Evolutionary conservation across 1,140 invertebrate species (phyloP), one percentile per base, ranked within the genome.

Genomic region (Zaprionus gabonicus): DNA sequence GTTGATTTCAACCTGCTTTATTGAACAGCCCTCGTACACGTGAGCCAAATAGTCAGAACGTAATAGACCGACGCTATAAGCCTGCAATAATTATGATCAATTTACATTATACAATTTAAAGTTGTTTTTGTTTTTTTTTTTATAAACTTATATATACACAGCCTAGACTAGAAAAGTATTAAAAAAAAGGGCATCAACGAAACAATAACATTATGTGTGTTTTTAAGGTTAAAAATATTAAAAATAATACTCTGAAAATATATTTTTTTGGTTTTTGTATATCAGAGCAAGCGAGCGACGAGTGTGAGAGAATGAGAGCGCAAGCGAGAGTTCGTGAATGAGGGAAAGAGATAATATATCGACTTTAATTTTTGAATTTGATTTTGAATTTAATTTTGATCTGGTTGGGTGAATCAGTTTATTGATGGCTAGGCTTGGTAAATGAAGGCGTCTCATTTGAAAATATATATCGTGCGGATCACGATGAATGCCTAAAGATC

Each of bases 1-100:
- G 93, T 96, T 96, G 93, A 96, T 95, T 93, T 96, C 96, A 93
- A 96, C 95, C 94, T 96, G 96, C 93, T 96, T 95, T 88, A 96
- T 95, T 81, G 93, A 92, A 93, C 95, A 94, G 74, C 86, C 88
- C 75, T 94, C 93, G 64, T 92, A 92, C 65, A 92, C 88, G 86
- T 96, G 94, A 93, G 95, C 94, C 94, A 97, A 95, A 93, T 97
- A 96, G 94, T 97, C 96, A 63, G 96, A 96, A 82, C 96, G 94
- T 80, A 96, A 94, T 78, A 96, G 93, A 74, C 96, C 96, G 82
- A 96, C 93, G 92, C 92, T 93, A 80, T 93, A 78, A 75, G 86
- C 90, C 92, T 93, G 92, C 75, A 93, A 93, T 85, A 93, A 93
- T 85, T 81, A 84, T 84, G 78, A 80, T 88, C 81, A 73, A 85